Base-by-base conservation (phyloP, 2,888 invertebrate genomes). In the Sphecodes monilicornis region DNA sequence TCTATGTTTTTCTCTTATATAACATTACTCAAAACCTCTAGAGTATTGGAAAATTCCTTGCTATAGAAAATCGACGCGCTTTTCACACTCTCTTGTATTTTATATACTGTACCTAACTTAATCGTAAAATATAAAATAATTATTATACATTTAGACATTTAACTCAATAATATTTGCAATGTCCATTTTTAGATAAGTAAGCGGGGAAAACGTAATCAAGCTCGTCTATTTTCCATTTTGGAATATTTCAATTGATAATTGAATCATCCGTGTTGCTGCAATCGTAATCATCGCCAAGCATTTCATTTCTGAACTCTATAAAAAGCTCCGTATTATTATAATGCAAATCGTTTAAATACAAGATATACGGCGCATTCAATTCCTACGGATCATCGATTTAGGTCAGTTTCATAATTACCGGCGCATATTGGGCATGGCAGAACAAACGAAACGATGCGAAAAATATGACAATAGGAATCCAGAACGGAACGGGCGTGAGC, bases 401-500 rank as follows among this genome's bases (percentile, higher is more conserved):
- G 68, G 39, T 39, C 68, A 68, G 39, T 22, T 39, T 68, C 68
- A 39, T 39, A 68, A 68, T 68, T n/a, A 39, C 36, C n/a, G 68
- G 36, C 36, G n/a, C 36, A 6, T 39, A 68, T 26, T n/a, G 39
- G 36, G 66, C 41, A 46, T 41, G 32, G n/a, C 54, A 18, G 54
- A 41, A 36, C 32, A 54, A 71, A 41, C 60, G 43, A 64, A 68
- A 26, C 29, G 69, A 32, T 36, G 22, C 29, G 72, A 36, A 79
- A 46, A 46, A 75, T 60, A 54, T n/a, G 29, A 68, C 78, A 76
- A 76, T 69, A 66, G 68, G 70, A 76, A 85, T 60, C 32, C 60
- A 50, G 54, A 57, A 13, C 41, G 32, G 75, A 41, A 69, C 80
- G 36, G 75, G 84, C 76, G 76, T 78, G 77, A 43, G 77, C 80